phyloP scores from a whole-genome alignment of 2,797 vertebrate genomes.

The Epinephelus malabaricus region DNA sequence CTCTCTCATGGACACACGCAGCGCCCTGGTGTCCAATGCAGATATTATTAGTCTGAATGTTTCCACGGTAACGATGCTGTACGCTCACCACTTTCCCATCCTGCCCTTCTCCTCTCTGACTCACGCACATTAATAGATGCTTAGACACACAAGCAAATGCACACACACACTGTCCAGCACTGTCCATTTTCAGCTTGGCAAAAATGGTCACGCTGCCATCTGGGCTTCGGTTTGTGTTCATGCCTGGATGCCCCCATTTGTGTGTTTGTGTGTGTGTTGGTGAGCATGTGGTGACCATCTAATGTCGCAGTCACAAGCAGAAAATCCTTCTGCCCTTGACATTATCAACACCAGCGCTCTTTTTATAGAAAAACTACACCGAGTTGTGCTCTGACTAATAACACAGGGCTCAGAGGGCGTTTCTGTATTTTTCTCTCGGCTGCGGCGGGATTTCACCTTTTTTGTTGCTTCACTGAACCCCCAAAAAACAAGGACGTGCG shows the following conservation, averaged over 20 bases:
- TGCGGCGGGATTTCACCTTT: constrained; percentile 22
- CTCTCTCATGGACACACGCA: not conserved
- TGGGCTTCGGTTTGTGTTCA: constrained; percentile 44
- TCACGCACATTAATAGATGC: constrained; percentile 4
- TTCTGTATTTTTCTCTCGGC: constrained; percentile 9
- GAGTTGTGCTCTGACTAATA: not conserved
- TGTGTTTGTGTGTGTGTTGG: constrained; percentile 21
- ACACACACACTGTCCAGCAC: not conserved
- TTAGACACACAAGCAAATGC: constrained; percentile 4
- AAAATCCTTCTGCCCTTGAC: constrained; percentile 41
- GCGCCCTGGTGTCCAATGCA: not conserved
- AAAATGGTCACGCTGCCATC: constrained; percentile 46
- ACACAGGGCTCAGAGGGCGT: not conserved
- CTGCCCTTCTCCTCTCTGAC: constrained; percentile 11
- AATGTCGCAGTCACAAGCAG: constrained; percentile 26
- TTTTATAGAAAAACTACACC: constrained; percentile 4
- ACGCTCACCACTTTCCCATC: constrained; percentile 3
- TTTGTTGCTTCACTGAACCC: constrained; percentile 52
- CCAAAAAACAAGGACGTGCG: constrained; percentile 13
- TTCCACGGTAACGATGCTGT: constrained; percentile 39
- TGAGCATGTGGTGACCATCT: not conserved
- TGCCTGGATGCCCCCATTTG: constrained; percentile 22
- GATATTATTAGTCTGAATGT: constrained; percentile 16
- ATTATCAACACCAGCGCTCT: not conserved
- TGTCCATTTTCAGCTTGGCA: constrained; percentile 33